Percentiles rank a stretch among this genome's conserved stretches.
phyloP scores from a whole-genome alignment of 2,888 invertebrate species.

The Apodemia hepburni region DNA sequence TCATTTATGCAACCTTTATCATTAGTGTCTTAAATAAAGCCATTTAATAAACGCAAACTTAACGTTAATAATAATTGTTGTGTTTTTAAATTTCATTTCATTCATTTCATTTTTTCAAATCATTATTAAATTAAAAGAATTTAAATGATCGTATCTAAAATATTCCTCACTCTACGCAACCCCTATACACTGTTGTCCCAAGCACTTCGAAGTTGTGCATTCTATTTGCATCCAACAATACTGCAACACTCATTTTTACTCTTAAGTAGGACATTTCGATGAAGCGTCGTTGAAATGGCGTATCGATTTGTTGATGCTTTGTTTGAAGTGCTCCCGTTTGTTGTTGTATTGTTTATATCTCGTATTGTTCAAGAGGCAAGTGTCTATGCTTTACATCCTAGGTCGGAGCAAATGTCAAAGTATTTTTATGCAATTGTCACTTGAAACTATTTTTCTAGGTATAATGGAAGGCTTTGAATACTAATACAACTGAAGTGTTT shows the following conservation, averaged over 20 bases:
- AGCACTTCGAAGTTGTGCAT: constrained; percentile 62
- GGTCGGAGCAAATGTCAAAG: neutral
- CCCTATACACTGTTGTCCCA: constrained; percentile 53
- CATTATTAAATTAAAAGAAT: neutral
- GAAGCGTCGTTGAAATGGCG: constrained; percentile 35
- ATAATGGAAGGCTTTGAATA: constrained; percentile 1
- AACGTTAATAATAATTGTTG: too few species aligned
- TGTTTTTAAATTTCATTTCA: too few species aligned
- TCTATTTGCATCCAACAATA: constrained; percentile 62
- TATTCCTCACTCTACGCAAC: constrained; percentile 27
- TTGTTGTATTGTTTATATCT: constrained; percentile 30
- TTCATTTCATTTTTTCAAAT: too few species aligned
- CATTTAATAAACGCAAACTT: too few species aligned
- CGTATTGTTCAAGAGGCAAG: constrained; percentile 26
- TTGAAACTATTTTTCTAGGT: constrained; percentile 6
- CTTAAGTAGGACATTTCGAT: constrained; percentile 49
- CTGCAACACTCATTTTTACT: constrained; percentile 61
- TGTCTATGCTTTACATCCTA: constrained; percentile 33
- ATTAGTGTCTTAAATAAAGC: too few species aligned
- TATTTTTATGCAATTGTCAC: constrained; percentile 11
- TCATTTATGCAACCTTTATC: too few species aligned
- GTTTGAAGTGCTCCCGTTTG: constrained; percentile 35
- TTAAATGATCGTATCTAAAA: constrained; percentile 21
- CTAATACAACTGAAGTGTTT: neutral
- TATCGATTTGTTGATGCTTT: constrained; percentile 37